phyloP scores from a whole-genome alignment of 2,888 invertebrate genomes.

The Eupithecia subumbrata region DNA sequence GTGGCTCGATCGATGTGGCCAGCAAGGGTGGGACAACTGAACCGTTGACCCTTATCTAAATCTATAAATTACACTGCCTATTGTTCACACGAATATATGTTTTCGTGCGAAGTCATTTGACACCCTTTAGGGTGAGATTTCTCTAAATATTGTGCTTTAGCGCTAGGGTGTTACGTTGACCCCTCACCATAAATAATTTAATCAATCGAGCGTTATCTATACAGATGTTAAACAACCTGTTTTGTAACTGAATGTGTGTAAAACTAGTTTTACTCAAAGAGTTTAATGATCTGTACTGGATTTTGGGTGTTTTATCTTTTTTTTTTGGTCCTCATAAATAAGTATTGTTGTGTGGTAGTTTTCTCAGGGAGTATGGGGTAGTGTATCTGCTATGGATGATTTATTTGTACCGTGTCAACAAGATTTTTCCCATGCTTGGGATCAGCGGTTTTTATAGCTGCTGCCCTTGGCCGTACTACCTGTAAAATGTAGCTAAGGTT shows the following conservation, averaged over 20 bases:
- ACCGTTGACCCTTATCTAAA: slow-evolving; percentile 52
- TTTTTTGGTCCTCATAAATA: background rate
- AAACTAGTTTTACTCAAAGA: slow-evolving; percentile 17
- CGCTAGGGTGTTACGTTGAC: slow-evolving; percentile 31
- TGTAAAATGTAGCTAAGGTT: too few relatives aligned
- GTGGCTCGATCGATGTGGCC: slow-evolving; percentile 39
- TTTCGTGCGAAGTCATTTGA: slow-evolving; percentile 47
- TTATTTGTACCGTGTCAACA: background rate
- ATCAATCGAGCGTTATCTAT: slow-evolving; percentile 40
- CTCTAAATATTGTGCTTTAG: slow-evolving; percentile 46
- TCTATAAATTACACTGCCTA: slow-evolving; percentile 62
- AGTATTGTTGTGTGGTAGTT: background rate
- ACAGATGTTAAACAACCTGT: slow-evolving; percentile 39
- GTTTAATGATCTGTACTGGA: slow-evolving; percentile 7
- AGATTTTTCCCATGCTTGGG: background rate
- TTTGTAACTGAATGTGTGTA: slow-evolving; percentile 18
- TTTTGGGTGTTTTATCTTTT: background rate
- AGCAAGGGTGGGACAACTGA: slow-evolving; percentile 41
- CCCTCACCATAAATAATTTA: slow-evolving; percentile 40
- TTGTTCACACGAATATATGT: slow-evolving; percentile 55
- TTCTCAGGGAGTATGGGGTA: background rate
- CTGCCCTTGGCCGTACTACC: too few relatives aligned
- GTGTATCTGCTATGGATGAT: background rate
- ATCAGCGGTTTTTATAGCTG: too few relatives aligned
- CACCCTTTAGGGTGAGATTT: slow-evolving; percentile 44